Conservation (phyloP, 2,888 invertebrate species). For the Abrostola tripartita region DNA sequence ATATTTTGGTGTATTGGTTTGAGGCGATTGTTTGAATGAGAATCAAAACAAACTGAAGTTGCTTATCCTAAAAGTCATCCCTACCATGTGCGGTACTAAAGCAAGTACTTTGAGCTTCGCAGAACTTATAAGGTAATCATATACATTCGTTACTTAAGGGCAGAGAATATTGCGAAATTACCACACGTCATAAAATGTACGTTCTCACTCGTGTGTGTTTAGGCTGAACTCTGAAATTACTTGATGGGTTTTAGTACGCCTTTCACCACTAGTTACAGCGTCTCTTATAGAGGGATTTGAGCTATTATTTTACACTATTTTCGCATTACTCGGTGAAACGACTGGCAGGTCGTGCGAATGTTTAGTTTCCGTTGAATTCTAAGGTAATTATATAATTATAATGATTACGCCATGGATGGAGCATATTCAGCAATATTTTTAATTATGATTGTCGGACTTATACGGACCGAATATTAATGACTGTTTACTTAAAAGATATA, state of each 20-base stretch:
- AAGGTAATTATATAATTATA: too few species aligned
- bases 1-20: too few species aligned
- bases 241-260: conserved; percentile 35
- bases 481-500: too few species aligned
- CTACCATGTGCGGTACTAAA: conserved; percentile 35
- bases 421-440: too few species aligned
- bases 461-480: too few species aligned
- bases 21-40: not conserved
- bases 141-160: conserved; percentile 41
- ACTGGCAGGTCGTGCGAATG: too few species aligned
- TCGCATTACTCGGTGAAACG: too few species aligned
- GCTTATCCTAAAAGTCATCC: not conserved
- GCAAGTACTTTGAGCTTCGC: conserved; percentile 43
- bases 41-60: not conserved
- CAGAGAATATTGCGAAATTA: conserved; percentile 49
- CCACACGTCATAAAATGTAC: conserved; percentile 47
- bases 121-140: conserved; percentile 51
- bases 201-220: conserved; percentile 39
- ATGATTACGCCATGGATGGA: too few species aligned
- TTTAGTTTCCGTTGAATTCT: too few species aligned
- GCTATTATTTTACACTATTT: not conserved
- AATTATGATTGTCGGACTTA: too few species aligned
- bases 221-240: conserved; percentile 39
- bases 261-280: conserved; percentile 15
- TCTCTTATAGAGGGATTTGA: not conserved